Base-by-base conservation (phyloP, 2,113 vertebrate genomes). In the Charina bottae region DNA sequence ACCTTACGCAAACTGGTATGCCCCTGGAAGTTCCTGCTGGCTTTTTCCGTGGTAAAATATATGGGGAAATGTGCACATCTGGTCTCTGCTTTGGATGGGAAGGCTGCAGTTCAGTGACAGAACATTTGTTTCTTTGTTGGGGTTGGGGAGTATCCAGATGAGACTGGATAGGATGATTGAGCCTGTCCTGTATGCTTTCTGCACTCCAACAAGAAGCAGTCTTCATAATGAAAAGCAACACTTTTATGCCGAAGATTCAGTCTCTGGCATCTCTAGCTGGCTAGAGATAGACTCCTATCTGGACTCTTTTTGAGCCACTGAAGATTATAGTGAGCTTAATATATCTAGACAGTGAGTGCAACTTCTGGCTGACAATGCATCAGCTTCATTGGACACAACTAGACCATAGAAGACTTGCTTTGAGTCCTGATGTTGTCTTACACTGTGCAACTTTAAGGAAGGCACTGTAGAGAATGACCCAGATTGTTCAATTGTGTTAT, bases 1-100 rank as follows among this genome's bases (percentile, higher is more conserved):
- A 99, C 98, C 0, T 98, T 99, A 94, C 97, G 99, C 96, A 99
- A 99, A 96, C 97, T 99, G 98, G 99, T 99, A 92, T 42, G 97
- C 91, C 11, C 10, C 0, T 54, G 60, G 6, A 56, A 28, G 17
- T 21, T 9, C 15, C 28, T 24, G 15, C 26, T 13, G 9, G 9
- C 24, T 84, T 46, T 53, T 89, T 46, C 56, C 46, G 64, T 88
- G 24, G 6, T 19, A 23, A 5, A 12, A 9, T 49, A 49, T 15
- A 10, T 19, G 54, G 64, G 15, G 33, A 72, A 55, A 37, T 2
- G 0, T 4, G 10, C 33, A 60, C 28, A 13, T 88, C 10, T 56
- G 23, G 7, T 54, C 56, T 91, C 19, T 42, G 49, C 60, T 64
- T 55, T 86, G n/a, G 26, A 53, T 26, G 49, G 33, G 21, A 83